Evolutionary conservation across 2,888 invertebrate species (phyloP), one percentile per base, ranked within the genome.

Genomic region (Byasa hedistus): DNA sequence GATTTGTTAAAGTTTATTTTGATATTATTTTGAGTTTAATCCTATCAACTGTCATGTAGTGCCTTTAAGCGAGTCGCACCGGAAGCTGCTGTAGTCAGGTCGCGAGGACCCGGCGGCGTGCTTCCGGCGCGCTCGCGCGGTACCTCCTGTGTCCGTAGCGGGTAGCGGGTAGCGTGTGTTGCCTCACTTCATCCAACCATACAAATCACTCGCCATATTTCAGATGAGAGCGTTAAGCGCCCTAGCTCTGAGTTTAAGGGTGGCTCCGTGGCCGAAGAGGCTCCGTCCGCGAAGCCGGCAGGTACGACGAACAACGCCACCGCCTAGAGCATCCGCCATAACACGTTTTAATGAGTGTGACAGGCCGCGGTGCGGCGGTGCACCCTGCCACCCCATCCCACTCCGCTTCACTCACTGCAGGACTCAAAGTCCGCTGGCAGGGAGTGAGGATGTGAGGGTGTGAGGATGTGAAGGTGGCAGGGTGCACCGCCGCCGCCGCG

Each of bases 171-270:
- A 83, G 84, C 73, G 70, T 81, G 81, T 81, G 76, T 74, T 66
- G 72, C 75, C 73, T 82, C 87, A 84, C 86, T 75, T 82, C 88
- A 88, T 84, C 83, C 77, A 78, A 81, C 84, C 89, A 89, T 88
- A 89, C 89, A 86, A 86, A 76, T 84, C 89, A 83, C 86, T 87
- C 84, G 85, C 86, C 85, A 86, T 83, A 83, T 92, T 91, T 83
- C 86, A 96, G 95, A 95, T 89, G 96, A 96, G 85, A 93, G 94
- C 85, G 93, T 95, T 85, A 96, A 95, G 88, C 94, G 96, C 91
- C 96, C 96, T 84, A 96, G 96, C 92, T 96, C 96, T 92, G 97
- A 97, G 93, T 95, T 96, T 82, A 96, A 96, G 90, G 95, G 95
- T 79, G 84, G 85, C 76, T 91, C 90, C 79, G 85, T 90, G 82